phyloP scores from a whole-genome alignment of 2,888 invertebrate species.

The Metacarcinus magister region DNA sequence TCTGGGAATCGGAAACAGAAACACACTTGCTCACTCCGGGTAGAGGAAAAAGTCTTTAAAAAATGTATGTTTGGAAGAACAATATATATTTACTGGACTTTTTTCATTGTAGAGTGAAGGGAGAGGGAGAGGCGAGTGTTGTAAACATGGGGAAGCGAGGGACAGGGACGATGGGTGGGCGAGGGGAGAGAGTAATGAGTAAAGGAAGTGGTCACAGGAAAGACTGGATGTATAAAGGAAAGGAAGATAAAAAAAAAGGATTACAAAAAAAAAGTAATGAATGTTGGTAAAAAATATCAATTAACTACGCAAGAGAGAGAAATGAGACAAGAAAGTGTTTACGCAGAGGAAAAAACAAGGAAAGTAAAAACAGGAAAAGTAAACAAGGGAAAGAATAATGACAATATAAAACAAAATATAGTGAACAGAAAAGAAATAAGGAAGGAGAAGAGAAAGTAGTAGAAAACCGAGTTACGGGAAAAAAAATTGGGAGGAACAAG shows the following conservation, averaged over 20 bases:
- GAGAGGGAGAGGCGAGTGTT: neutral
- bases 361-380: too few relatives aligned
- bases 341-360: too few relatives aligned
- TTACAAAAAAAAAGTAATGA: too few relatives aligned
- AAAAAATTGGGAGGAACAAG: neutral
- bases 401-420: neutral
- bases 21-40: neutral
- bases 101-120: neutral
- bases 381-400: too few relatives aligned
- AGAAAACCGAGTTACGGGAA: neutral
- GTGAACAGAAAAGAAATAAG: neutral
- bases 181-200: neutral
- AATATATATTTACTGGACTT: constrained; percentile 13
- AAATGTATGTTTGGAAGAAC: neutral
- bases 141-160: neutral
- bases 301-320: too few relatives aligned
- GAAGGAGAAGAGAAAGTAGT: neutral
- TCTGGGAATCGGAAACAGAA: constrained; percentile 33
- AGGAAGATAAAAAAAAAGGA: neutral
- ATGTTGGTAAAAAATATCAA: too few relatives aligned
- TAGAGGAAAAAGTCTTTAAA: neutral
- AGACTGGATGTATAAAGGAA: neutral
- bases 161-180: neutral
- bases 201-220: neutral
- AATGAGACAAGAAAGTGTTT: too few relatives aligned